Evolutionary conservation across 1,140 invertebrate genomes (phyloP).

Genomic region (Cryptotermes secundus): DNA sequence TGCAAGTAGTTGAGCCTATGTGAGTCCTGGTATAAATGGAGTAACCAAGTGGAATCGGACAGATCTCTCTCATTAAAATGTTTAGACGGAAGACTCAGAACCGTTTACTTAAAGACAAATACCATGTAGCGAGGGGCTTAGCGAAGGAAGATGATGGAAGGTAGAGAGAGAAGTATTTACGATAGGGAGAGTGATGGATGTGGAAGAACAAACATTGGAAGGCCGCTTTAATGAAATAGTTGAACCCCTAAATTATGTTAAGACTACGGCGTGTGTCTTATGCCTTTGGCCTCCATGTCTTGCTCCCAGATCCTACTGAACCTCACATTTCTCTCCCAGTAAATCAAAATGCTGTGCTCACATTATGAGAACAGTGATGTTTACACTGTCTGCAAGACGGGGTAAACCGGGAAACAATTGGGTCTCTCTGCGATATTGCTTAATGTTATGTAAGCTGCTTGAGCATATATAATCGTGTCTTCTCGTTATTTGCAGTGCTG

Average conservation of each 20-base stretch:
- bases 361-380: background rate
- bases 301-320: background rate
- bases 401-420: background rate
- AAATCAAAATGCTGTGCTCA: background rate
- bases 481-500: too few species aligned
- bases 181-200: background rate
- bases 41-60: background rate
- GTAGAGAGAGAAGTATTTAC: background rate
- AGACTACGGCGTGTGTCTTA: background rate
- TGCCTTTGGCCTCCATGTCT: background rate
- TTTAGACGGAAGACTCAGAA: background rate
- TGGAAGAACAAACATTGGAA: conserved; percentile 21
- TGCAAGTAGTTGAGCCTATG: background rate
- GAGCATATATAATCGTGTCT: too few species aligned
- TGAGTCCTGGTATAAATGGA: background rate
- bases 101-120: conserved; percentile 17
- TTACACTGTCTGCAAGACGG: background rate
- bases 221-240: conserved; percentile 29
- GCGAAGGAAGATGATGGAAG: background rate
- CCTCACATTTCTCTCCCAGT: background rate
- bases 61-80: background rate
- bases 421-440: background rate
- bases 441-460: background rate
- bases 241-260: conserved; percentile 31
- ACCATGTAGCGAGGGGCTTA: background rate